Evolutionary conservation across 2,113 vertebrate genomes (phyloP).

Genomic region (Trematocara macrostoma): DNA sequence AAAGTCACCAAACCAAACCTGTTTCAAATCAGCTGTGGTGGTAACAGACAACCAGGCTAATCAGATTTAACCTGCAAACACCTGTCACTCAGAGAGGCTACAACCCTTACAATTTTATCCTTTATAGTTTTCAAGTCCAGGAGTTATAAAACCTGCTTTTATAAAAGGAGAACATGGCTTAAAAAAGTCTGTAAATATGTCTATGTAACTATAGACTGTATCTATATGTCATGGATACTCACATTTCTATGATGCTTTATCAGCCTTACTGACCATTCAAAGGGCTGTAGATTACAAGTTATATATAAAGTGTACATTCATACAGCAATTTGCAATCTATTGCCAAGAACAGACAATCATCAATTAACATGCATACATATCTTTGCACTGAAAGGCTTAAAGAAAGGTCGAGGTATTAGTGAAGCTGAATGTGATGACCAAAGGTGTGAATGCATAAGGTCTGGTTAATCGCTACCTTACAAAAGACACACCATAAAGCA

Average conservation of each 20-base stretch:
- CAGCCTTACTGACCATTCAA: not conserved
- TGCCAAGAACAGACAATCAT: rapidly evolving
- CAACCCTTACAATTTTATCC: not conserved
- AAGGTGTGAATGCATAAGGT: not conserved
- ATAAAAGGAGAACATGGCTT: not conserved
- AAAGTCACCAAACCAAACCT: not conserved
- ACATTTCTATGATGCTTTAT: not conserved
- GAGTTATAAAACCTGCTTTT: not conserved
- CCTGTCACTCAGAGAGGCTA: not conserved
- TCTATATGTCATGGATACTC: not conserved
- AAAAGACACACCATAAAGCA: not conserved
- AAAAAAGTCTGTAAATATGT: not conserved
- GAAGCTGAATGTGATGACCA: not conserved
- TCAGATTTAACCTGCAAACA: not conserved
- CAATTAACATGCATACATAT: not conserved
- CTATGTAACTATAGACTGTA: not conserved
- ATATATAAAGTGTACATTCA: not conserved
- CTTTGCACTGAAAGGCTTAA: not conserved
- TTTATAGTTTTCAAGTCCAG: not conserved
- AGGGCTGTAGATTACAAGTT: not conserved
- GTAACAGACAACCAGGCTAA: not conserved
- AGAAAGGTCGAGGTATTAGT: not conserved
- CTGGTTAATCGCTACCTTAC: not conserved
- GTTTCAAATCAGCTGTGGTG: not conserved
- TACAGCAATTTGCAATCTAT: not conserved